Evolutionary conservation across 2,113 vertebrate species (phyloP), one percentile per base, ranked within the genome.

Genomic region (Aegithalos caudatus): DNA sequence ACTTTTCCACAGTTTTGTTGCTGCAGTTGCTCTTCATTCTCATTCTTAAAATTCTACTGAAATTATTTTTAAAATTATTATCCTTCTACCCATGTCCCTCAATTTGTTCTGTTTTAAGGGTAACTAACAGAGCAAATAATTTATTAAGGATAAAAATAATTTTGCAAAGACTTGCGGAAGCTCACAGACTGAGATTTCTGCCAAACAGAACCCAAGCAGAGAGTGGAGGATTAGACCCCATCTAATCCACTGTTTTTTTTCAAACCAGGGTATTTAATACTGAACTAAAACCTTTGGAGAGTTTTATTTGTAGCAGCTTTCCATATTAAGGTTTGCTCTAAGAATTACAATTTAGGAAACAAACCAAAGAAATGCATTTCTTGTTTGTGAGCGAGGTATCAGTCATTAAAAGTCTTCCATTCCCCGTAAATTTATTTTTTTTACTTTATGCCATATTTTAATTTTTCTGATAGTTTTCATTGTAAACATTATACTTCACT

Each of bases 61-160:
- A 54, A 35, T 85, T 77, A 58, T 82, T 94, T 92, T 58, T 79
- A 33, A 86, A 70, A 92, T 88, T 91, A 77, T 81, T 95, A 61
- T 85, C 53, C 40, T 86, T 91, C 65, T 48, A 88, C 38, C 58
- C 84, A 82, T n/a, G 58, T 87, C 73, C n/a, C 58, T 90, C 87
- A 61, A 29, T 82, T 94, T 94, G 58, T 90, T 95, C 84, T 95
- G 78, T 61, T 96, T 96, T 96, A 86, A 91, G 60, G 58, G 74
- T 91, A 87, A 79, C 73, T 84, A 92, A 90, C 5, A 4, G 78
- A 90, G 86, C 83, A 97, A 95, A 91, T 84, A 92, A 90, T 86
- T 88, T 95, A 79, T 79, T 88, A 95, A 66, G 69, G 77, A 83
- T 94, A 90, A 94, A 86, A 95, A 93, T 69, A 88, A 73, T 72